Base-by-base conservation (phyloP, 2,888 invertebrate species). In the Adineta ricciae region DNA sequence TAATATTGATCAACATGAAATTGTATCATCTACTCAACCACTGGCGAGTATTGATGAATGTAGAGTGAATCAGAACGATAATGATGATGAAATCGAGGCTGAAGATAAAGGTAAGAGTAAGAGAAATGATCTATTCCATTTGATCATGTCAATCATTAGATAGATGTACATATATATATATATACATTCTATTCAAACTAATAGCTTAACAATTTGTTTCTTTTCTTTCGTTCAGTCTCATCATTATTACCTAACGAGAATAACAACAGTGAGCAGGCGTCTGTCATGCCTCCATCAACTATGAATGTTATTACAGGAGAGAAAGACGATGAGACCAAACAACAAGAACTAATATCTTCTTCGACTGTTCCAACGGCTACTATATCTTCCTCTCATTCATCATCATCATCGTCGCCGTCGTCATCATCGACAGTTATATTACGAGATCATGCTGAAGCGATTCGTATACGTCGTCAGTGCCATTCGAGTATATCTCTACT, bases 351-450 rank as follows among this genome's bases (percentile, higher is more conserved):
- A 2, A 64, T 64, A 64, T 32, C 64, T 36, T 64, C 64, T 36
- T 19, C 64, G 16, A 32, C 32, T 64, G 32, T 64, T 16, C 64
- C 64, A 36, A 64, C 19, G 16, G 32, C 64, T 32, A 64, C 27
- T 64, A 64, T 64, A 64, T 64, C 64, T 64, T 64, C 64, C 32
- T 64, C 64, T 64, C 64, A 64, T 64, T 64, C 64, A 64, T 64
- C 64, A 64, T 64, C 64, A 64, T 56, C 56, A 56, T 36, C 64
- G 19, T 9, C 50, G 19, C 19, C 46, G 5, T 46, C 46, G 5
- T 46, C 56, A 64, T n/a, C 78, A 78, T 41, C 78, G 78, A 41
- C 78, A 41, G 78, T 78, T 78, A 78, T 78, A 78, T 41, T 78
- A n/a, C 38, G 78, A 78, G 41, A 78, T 41, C 38, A 78, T 41